Conservation (phyloP, 2,113 vertebrate genomes). For the Charina bottae region DNA sequence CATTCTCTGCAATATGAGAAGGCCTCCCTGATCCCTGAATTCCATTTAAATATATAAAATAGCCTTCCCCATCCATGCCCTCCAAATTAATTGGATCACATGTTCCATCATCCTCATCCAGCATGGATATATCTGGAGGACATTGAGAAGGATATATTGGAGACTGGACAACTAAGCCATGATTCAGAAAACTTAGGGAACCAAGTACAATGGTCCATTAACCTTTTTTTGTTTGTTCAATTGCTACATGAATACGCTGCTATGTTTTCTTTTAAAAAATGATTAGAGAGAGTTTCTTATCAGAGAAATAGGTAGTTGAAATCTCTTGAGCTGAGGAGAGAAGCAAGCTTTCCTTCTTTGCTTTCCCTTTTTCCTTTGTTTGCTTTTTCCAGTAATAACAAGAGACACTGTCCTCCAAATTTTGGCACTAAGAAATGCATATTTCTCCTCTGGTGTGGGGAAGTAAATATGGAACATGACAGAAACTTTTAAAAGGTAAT, state of each 20-base stretch:
- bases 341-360: neutral
- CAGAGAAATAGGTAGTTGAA: constrained; percentile 6
- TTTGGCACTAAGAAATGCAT: neutral
- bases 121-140: neutral
- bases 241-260: neutral
- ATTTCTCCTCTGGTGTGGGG: neutral
- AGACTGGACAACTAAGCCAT: neutral
- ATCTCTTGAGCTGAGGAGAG: neutral
- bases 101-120: neutral
- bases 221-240: neutral
- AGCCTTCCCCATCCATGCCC: neutral
- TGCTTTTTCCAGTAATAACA: constrained; percentile 3
- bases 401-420: constrained; percentile 14
- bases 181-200: neutral
- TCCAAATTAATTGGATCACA: neutral
- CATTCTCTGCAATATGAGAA: neutral
- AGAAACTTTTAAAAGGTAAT: neutral
- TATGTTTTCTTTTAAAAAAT: neutral
- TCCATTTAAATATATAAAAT: neutral
- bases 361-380: constrained; percentile 1
- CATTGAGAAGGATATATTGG: neutral
- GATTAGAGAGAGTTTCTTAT: neutral
- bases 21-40: neutral
- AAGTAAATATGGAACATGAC: neutral
- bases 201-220: neutral